Evolutionary conservation across 2,113 vertebrate species (phyloP).

Genomic region (Semnornis frantzii): DNA sequence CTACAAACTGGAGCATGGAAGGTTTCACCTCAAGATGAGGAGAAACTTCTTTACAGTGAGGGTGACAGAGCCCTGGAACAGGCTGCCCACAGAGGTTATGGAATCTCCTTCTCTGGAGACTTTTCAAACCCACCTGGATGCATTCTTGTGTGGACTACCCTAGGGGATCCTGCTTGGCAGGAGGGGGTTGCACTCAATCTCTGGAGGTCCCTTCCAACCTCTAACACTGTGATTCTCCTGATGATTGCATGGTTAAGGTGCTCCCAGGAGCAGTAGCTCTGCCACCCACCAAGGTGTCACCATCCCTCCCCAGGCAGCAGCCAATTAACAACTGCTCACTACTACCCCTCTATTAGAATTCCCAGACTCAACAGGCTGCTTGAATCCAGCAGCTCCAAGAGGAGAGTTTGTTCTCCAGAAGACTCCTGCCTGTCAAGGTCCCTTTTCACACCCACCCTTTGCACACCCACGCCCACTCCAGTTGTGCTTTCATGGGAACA

Average conservation of each 20-base stretch:
- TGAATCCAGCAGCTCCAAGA: background rate
- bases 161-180: too few species aligned
- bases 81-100: too few species aligned
- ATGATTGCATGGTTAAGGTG: too few species aligned
- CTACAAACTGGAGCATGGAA: too few species aligned
- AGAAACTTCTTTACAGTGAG: too few species aligned
- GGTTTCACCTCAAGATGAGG: too few species aligned
- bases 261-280: background rate
- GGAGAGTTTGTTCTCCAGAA: accelerated
- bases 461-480: background rate
- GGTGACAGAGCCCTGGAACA: too few species aligned
- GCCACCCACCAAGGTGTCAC: background rate
- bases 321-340: background rate
- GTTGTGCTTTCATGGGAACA: accelerated
- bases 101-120: too few species aligned
- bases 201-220: too few species aligned
- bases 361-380: background rate
- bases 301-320: accelerated
- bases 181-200: too few species aligned
- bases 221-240: background rate
- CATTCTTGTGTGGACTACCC: too few species aligned
- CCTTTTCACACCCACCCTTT: background rate
- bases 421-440: background rate
- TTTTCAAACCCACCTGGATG: too few species aligned
- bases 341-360: background rate